phyloP scores from a whole-genome alignment of 2,113 vertebrate species.

The Lagopus muta region DNA sequence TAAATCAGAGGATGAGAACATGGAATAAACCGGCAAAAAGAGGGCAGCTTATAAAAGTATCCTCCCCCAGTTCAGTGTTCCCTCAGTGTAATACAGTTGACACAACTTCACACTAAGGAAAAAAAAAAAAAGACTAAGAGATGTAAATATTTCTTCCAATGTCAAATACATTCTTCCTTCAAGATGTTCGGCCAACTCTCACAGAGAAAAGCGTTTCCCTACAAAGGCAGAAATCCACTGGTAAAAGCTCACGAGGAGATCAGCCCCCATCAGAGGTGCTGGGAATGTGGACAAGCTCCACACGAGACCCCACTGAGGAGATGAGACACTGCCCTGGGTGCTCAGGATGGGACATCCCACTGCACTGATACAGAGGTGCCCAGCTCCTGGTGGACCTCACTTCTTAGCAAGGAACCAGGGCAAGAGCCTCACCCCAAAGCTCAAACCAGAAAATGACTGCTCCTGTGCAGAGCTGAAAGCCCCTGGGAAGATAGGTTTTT shows the following conservation, averaged over 20 bases:
- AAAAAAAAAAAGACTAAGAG: background rate
- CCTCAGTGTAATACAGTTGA: background rate
- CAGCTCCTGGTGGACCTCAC: rapidly evolving
- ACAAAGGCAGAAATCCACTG: background rate
- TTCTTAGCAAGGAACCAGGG: background rate
- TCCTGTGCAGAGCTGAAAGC: background rate
- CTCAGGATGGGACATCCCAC: background rate
- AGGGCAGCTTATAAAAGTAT: slow-evolving; percentile 43
- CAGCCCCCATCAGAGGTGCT: rapidly evolving
- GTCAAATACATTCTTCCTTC: background rate
- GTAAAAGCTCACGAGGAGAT: background rate
- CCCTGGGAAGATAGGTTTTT: background rate
- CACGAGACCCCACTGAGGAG: background rate
- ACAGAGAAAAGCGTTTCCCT: background rate
- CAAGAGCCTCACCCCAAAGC: background rate
- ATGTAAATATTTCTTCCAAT: background rate
- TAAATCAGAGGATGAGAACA: slow-evolving; percentile 50
- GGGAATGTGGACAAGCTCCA: background rate
- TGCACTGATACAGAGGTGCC: background rate
- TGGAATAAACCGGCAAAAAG: slow-evolving; percentile 39
- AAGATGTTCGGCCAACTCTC: background rate
- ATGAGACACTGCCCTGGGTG: rapidly evolving
- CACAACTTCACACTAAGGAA: background rate
- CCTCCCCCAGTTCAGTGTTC: slow-evolving; percentile 9
- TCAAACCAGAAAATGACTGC: slow-evolving; percentile 2